Percentiles rank a stretch among this genome's conserved stretches.
Evolutionary conservation across 2,113 vertebrate species (phyloP).

Genomic region (Ochotona princeps): DNA sequence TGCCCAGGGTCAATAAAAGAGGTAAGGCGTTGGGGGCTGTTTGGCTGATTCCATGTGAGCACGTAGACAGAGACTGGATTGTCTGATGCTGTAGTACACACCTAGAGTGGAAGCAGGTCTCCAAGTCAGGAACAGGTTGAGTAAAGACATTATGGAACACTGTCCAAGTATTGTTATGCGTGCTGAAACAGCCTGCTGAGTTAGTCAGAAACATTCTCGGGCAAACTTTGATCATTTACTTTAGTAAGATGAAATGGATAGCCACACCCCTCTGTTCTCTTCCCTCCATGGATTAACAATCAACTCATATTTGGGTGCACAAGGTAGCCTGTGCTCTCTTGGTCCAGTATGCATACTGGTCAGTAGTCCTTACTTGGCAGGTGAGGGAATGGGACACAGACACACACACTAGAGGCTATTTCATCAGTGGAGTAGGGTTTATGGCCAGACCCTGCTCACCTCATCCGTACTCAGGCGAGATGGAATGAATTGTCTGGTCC

Average conservation of each 20-base stretch:
- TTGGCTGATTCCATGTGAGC: neutral
- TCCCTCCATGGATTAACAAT: neutral
- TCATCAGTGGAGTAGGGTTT: neutral
- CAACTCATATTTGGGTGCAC: too few species aligned
- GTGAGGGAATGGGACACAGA: too few species aligned
- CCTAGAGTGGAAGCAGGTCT: neutral
- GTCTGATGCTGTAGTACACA: neutral
- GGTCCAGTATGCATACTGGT: fast-evolving
- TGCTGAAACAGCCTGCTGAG: neutral
- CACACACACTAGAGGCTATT: neutral
- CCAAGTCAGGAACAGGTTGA: neutral
- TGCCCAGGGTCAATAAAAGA: neutral
- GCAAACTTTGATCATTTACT: neutral
- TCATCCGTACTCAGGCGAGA: neutral
- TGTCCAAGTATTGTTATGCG: neutral
- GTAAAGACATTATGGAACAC: neutral
- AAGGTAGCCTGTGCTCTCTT: neutral
- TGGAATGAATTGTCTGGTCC: neutral
- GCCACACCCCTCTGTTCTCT: neutral
- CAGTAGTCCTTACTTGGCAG: neutral
- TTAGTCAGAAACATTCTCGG: neutral
- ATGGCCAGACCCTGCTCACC: too few species aligned
- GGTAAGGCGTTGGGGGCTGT: neutral
- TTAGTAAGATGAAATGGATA: neutral
- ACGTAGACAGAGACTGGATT: neutral